Conservation (phyloP, 2,797 vertebrate species). For the Pelodytes ibericus region DNA sequence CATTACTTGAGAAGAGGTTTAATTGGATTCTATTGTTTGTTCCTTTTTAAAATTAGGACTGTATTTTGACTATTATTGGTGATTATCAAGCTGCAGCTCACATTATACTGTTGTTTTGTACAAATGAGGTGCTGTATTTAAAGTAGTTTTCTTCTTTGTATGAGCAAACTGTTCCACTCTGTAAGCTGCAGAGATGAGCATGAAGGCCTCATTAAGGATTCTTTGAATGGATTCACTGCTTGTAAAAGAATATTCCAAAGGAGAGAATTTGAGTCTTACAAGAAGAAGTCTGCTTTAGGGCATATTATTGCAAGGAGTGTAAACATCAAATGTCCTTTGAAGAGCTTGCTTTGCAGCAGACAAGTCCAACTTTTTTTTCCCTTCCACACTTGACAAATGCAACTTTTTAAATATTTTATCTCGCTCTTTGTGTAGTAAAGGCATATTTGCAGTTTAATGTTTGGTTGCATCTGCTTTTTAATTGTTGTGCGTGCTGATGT, state of each 20-base stretch:
- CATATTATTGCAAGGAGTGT: constrained; percentile 7
- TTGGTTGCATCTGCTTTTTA: not conserved
- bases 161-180: not conserved
- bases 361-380: not conserved
- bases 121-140: too few species aligned
- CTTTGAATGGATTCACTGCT: not conserved
- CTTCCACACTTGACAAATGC: not conserved
- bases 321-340: constrained; percentile 10
- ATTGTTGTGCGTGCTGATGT: not conserved
- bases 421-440: too few species aligned
- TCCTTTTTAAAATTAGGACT: too few species aligned
- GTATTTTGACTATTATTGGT: too few species aligned
- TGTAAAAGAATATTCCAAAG: constrained; percentile 3
- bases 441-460: too few species aligned
- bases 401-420: not conserved
- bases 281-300: constrained; percentile 1
- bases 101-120: too few species aligned
- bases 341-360: not conserved
- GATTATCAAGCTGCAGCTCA: too few species aligned
- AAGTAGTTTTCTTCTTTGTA: not conserved
- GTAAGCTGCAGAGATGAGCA: not conserved
- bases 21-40: too few species aligned
- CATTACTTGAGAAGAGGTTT: too few species aligned
- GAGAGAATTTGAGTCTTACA: not conserved
- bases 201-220: not conserved